Evolutionary conservation across 2,797 vertebrate genomes (phyloP).

Genomic region (Apodemus agrarius): DNA sequence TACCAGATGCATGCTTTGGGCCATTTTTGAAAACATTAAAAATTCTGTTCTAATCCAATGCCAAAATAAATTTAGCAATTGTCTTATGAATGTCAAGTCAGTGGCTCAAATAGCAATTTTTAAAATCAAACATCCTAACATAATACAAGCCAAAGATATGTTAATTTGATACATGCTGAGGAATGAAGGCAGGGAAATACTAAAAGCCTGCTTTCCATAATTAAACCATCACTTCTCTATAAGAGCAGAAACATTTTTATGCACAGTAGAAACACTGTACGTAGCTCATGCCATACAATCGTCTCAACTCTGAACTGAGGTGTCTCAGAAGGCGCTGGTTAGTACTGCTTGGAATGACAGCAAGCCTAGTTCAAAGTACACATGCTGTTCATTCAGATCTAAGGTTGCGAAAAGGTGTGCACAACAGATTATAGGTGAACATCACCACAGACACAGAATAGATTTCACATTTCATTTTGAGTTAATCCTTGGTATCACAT

Average conservation of each 20-base stretch:
- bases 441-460: not conserved
- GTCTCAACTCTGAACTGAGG: not conserved
- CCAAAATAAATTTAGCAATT: not conserved
- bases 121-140: slow-evolving; percentile 20
- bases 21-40: not conserved
- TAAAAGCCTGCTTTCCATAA: not conserved
- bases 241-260: not conserved
- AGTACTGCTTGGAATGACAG: not conserved
- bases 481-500: not conserved
- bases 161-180: slow-evolving; percentile 27
- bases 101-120: not conserved
- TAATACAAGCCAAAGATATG: not conserved
- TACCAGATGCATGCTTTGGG: not conserved
- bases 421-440: not conserved
- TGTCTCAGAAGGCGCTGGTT: not conserved
- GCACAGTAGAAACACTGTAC: not conserved
- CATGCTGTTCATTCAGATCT: not conserved
- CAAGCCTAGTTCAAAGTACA: not conserved
- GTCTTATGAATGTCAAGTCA: slow-evolving; percentile 2
- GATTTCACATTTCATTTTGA: not conserved
- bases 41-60: not conserved
- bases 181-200: not conserved
- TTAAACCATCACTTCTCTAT: not conserved
- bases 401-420: not conserved
- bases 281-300: not conserved